Percentiles rank a stretch among this genome's conserved stretches.
These are phyloP conservation scores for Trypoxylus dichotomus DNA, from an alignment of 1,140 invertebrate genomes.

Conservation along the genomic window DNA sequence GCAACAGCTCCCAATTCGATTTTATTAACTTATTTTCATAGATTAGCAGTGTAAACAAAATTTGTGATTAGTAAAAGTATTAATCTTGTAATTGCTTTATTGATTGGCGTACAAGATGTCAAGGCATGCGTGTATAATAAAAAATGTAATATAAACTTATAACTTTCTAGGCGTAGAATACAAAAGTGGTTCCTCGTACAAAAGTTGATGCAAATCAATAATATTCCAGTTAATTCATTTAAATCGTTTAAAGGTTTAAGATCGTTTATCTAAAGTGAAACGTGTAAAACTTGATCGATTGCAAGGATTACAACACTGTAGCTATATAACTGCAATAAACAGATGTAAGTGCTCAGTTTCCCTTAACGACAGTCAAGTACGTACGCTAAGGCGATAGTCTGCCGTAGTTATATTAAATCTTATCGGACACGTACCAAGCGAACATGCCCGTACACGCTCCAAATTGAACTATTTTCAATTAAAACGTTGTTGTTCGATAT, in stretches of 20 bases:
- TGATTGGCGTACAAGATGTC: too few relatives aligned
- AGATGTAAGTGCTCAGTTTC: conserved; percentile 11
- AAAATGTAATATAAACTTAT: too few relatives aligned
- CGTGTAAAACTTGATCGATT: background rate
- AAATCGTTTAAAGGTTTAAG: background rate
- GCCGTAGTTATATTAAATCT: background rate
- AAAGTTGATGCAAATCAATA: too few relatives aligned
- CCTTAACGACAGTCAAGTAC: conserved; percentile 3
- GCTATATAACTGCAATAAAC: background rate
- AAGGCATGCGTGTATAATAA: too few relatives aligned
- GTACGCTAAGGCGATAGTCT: background rate
- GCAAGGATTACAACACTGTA: background rate
- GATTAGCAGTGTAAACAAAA: too few relatives aligned
- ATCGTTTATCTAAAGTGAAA: background rate
- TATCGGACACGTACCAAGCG: background rate
- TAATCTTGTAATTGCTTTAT: too few relatives aligned
- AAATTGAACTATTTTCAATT: conserved; percentile 18
- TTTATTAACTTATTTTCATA: too few relatives aligned
- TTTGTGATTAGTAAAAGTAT: too few relatives aligned
- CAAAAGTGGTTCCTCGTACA: too few relatives aligned
- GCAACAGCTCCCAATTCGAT: too few relatives aligned
- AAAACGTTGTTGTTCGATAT: background rate
- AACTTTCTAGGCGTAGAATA: too few relatives aligned
- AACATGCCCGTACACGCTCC: background rate
- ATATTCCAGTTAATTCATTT: too few relatives aligned